Conservation (phyloP, 2,888 invertebrate genomes). For the Tuta absoluta region DNA sequence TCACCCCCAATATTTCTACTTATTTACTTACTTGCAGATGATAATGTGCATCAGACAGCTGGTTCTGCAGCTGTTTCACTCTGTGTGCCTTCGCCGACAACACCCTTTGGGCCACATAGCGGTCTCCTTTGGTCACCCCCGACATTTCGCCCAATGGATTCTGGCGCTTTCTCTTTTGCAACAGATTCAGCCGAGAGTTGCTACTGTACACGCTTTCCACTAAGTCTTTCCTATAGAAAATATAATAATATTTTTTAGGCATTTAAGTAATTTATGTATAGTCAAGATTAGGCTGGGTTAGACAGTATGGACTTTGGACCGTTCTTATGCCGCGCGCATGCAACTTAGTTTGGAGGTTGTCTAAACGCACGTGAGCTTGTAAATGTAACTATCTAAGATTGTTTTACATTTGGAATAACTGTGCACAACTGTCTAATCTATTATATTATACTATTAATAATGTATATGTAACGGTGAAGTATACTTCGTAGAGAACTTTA, state of each 20-base stretch:
- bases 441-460: no score
- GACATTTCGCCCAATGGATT: conserved; percentile 48
- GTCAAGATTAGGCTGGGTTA: no score
- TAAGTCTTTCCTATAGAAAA: conserved; percentile 62
- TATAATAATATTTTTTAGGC: background rate
- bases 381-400: no score
- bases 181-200: conserved; percentile 65
- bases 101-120: conserved; percentile 82
- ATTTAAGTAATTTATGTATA: no score
- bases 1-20: conserved; percentile 38
- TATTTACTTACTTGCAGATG: conserved; percentile 83
- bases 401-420: no score
- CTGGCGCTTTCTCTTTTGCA: conserved; percentile 66
- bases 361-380: no score
- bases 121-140: conserved; percentile 51
- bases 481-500: background rate
- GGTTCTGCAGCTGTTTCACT: conserved; percentile 89
- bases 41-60: conserved; percentile 89
- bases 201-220: conserved; percentile 75
- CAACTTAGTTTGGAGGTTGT: no score
- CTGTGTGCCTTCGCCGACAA: conserved; percentile 88
- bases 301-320: no score
- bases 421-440: no score
- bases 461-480: no score
- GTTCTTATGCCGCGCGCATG: no score